A percentile compares a stretch with the other conserved stretches of the same genome.
Conservation (phyloP, 2,797 vertebrate species). For the Geotrypetes seraphini region DNA sequence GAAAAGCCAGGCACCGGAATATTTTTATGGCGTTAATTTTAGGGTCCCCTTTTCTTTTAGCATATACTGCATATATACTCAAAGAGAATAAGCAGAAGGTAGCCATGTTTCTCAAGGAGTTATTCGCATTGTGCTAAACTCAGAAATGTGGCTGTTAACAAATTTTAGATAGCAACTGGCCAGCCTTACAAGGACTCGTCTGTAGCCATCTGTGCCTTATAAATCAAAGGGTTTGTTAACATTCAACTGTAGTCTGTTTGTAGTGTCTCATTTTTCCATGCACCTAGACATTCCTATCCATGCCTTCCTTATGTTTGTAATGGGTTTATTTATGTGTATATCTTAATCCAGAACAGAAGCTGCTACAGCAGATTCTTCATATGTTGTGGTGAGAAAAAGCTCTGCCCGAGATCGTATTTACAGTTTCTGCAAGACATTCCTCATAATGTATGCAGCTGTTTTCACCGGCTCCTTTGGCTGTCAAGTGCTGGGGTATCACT, state of each 20-base stretch:
- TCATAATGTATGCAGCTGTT: slow-evolving; percentile 22
- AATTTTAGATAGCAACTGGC: slow-evolving; percentile 39
- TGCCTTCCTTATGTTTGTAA: slow-evolving; percentile 46
- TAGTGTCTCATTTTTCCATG: slow-evolving; percentile 47
- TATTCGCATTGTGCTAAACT: slow-evolving; percentile 25
- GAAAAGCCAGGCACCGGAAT: no score
- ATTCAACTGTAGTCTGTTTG: slow-evolving; percentile 50
- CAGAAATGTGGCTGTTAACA: slow-evolving; percentile 27
- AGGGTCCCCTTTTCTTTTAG: no score
- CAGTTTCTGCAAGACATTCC: slow-evolving; percentile 26
- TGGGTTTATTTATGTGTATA: slow-evolving; percentile 33
- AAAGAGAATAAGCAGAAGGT: no score
- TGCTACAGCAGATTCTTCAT: slow-evolving; percentile 25
- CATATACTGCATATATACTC: no score
- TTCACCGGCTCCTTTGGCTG: slow-evolving; percentile 31
- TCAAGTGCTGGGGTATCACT: slow-evolving; percentile 28
- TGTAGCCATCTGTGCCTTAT: slow-evolving; percentile 47
- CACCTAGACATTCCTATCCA: slow-evolving; percentile 48
- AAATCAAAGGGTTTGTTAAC: slow-evolving; percentile 43
- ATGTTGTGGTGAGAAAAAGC: slow-evolving; percentile 23
- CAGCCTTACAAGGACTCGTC: slow-evolving; percentile 36
- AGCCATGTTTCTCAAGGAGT: no score
- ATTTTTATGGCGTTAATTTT: no score
- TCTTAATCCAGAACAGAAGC: slow-evolving; percentile 50
- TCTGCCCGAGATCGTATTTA: slow-evolving; percentile 20